Evolutionary conservation across 2,797 vertebrate genomes (phyloP).

Genomic region (Acanthurus tractus): DNA sequence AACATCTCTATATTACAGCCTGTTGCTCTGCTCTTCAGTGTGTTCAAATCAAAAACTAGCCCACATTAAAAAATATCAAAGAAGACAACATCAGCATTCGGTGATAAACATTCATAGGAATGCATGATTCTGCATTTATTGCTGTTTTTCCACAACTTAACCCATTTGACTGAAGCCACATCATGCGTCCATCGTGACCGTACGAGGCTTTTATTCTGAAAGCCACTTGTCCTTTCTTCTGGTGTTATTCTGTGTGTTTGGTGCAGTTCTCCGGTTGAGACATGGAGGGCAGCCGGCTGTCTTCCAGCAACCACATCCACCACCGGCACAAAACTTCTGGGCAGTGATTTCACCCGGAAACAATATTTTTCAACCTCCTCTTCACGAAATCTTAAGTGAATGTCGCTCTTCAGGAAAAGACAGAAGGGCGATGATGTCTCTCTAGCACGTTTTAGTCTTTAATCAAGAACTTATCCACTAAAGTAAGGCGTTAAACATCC

Average conservation of each 20-base stretch:
- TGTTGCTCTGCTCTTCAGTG: neutral
- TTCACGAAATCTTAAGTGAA: neutral
- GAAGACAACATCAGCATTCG: neutral
- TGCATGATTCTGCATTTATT: neutral
- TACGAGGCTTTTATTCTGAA: constrained; percentile 62
- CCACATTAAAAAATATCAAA: neutral
- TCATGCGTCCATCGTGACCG: accelerated
- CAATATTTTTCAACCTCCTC: neutral
- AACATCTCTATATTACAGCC: neutral
- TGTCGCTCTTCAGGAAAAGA: too few species aligned
- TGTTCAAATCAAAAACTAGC: too few species aligned
- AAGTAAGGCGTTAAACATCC: accelerated
- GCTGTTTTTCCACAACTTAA: neutral
- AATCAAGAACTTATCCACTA: neutral
- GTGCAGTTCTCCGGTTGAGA: constrained; percentile 10
- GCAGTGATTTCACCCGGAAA: constrained; percentile 78
- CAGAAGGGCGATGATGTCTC: too few species aligned
- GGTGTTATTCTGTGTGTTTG: neutral
- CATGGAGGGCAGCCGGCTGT: constrained; percentile 14
- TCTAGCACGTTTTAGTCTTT: neutral
- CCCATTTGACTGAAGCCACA: neutral
- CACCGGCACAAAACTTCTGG: constrained; percentile 33
- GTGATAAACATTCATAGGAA: neutral
- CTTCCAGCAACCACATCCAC: constrained; percentile 12
- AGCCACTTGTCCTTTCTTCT: neutral